A percentile compares a stretch with the other conserved stretches of the same genome.
Evolutionary conservation across 2,797 vertebrate genomes (phyloP).

Genomic region (Melanotaenia parkinsoni): DNA sequence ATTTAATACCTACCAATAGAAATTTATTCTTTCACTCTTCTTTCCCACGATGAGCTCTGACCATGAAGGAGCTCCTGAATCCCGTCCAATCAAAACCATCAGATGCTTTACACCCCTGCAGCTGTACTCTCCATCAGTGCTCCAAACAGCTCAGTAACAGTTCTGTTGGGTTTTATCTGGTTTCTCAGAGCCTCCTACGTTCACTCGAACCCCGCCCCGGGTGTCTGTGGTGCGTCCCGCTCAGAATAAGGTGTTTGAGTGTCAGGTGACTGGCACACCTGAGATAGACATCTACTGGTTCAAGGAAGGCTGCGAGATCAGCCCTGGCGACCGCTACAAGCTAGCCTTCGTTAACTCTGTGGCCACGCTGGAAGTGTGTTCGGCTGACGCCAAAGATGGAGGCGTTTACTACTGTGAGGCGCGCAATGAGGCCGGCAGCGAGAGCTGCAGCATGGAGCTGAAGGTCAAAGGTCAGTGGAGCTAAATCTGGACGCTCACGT

Average conservation of each 20-base stretch:
- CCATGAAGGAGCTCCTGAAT: too few relatives aligned
- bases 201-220: constrained; percentile 90
- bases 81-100: too few relatives aligned
- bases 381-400: constrained; percentile 86
- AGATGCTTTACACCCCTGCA: too few relatives aligned
- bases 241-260: constrained; percentile 91
- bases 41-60: too few relatives aligned
- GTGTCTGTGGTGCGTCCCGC: constrained; percentile 89
- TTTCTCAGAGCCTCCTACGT: constrained; percentile 91
- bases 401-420: constrained; percentile 96
- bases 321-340: constrained; percentile 81
- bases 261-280: constrained; percentile 93
- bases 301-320: constrained; percentile 92
- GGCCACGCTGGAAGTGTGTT: constrained; percentile 88
- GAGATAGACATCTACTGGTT: constrained; percentile 96
- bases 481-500: too few relatives aligned
- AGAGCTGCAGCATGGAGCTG: constrained; percentile 95
- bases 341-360: constrained; percentile 87
- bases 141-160: neutral
- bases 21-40: too few relatives aligned
- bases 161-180: constrained; percentile 29
- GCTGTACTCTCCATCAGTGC: too few relatives aligned
- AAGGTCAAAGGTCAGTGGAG: constrained; percentile 95
- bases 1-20: too few relatives aligned
- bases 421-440: constrained; percentile 94